Conservation (phyloP, 2,113 vertebrate genomes). For the Nicator chloris region DNA sequence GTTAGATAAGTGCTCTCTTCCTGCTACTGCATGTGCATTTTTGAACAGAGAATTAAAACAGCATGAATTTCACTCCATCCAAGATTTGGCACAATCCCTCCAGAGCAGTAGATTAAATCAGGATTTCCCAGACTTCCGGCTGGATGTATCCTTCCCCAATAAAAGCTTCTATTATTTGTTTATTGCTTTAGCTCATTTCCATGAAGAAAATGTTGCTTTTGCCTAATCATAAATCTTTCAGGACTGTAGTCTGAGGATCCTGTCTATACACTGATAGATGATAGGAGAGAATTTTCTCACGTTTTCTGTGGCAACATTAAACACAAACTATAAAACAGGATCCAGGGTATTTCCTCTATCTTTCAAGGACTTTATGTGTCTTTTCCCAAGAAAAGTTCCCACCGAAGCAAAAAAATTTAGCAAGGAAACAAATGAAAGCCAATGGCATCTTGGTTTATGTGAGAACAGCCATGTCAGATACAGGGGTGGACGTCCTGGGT, state of each 20-base stretch:
- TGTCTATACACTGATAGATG: background rate
- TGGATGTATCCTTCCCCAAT: background rate
- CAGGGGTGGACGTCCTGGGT: background rate
- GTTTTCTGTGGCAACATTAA: background rate
- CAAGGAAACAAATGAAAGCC: background rate
- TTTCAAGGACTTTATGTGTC: background rate
- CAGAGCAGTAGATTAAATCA: slow-evolving; percentile 8
- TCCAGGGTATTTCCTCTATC: background rate
- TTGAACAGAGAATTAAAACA: slow-evolving; percentile 33
- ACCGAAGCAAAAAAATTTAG: background rate
- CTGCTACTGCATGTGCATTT: background rate
- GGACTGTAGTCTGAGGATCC: background rate
- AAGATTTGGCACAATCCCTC: background rate
- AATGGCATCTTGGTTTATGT: background rate
- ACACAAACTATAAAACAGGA: background rate
- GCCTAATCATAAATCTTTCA: background rate
- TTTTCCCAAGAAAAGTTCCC: background rate
- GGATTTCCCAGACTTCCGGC: slow-evolving; percentile 6
- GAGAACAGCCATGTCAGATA: background rate
- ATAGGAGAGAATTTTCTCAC: background rate
- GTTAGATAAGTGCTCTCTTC: background rate
- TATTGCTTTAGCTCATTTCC: slow-evolving; percentile 21
- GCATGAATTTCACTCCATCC: background rate
- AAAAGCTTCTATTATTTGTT: slow-evolving; percentile 11
- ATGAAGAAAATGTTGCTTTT: background rate